A percentile compares a stretch with the other conserved stretches of the same genome.
These are phyloP conservation scores for Darevskia mixta DNA, from an alignment of 2,797 vertebrate species.

Conservation along the genomic window DNA sequence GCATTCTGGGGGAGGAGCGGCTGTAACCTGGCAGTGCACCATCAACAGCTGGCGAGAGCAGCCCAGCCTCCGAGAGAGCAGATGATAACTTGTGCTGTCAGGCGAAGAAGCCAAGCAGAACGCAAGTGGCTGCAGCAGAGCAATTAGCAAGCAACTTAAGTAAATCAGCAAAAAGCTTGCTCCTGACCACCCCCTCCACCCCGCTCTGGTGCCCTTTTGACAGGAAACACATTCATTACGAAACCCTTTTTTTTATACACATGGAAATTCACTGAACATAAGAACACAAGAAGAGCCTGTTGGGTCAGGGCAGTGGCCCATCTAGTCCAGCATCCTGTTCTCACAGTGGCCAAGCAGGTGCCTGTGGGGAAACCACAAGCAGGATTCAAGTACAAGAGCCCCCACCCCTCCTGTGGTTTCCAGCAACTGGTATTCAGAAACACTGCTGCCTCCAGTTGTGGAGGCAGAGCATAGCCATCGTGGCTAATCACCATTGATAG, in stretches of 20 bases:
- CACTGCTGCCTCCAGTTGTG: too few relatives aligned
- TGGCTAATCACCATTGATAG: too few relatives aligned
- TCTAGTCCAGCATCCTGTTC: too few relatives aligned
- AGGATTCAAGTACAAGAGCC: too few relatives aligned
- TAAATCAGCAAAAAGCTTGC: conserved; percentile 23
- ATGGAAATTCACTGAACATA: neutral
- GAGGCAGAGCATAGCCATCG: too few relatives aligned
- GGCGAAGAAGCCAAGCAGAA: conserved; percentile 31
- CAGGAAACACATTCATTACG: neutral
- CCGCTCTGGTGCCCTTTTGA: neutral
- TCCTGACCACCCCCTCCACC: neutral
- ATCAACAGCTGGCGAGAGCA: conserved; percentile 1
- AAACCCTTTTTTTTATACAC: neutral
- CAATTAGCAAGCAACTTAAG: conserved; percentile 7
- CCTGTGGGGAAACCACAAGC: too few relatives aligned
- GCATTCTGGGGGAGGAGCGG: neutral
- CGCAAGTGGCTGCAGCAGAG: neutral
- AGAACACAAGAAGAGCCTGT: too few relatives aligned
- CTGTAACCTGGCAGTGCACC: neutral
- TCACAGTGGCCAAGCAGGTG: too few relatives aligned
- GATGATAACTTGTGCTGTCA: conserved; percentile 43
- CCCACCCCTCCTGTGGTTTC: too few relatives aligned
- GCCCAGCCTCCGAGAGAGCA: neutral
- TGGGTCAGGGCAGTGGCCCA: neutral
- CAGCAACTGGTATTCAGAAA: too few relatives aligned